Base-by-base conservation (phyloP, 2,797 vertebrate species). In the Pygocentrus nattereri region DNA sequence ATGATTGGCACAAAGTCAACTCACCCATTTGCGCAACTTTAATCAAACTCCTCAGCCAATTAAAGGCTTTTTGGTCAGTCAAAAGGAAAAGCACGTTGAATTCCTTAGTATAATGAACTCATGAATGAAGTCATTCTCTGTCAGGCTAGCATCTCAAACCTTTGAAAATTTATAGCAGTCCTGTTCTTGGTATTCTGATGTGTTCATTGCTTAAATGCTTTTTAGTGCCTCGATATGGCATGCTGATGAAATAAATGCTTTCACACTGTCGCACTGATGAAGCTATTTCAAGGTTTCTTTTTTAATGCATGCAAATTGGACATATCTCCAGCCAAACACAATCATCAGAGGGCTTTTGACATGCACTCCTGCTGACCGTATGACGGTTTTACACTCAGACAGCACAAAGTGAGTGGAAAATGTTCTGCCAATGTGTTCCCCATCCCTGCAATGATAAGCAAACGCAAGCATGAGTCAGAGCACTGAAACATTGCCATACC, bases 171-270 rank as follows among this genome's bases (percentile, higher is more conserved):
- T 69, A 74, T 74, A 15, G 34, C 38, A 71, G 69, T 30, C 25
- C 71, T 52, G 56, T 49, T 79, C 74, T 79, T 76, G 71, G 74
- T 68, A 81, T 49, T 16, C 19, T 75, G 58, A 74, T 30, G 41
- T 75, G 73, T 93, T 89, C 89, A 92, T 93, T 92, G 94, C 94
- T 94, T 88, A 92, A 85, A 90, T 61, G 68, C 21, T 56, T 64
- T 82, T 54, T 80, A 81, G 61, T 80, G 59, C 31, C 73, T 70
- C 68, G 74, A 31, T 50, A 84, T 71, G 78, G 74, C 25, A 41
- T 67, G 25, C 23, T 38, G 54, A 50, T 8, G 25, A 69, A 80
- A 85, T 79, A n/a, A 11, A 47, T 71, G 50, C 49, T 52, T 84
- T 56, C 54, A 54, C 70, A 34, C 61, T 52, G 69, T 67, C 50